These are phyloP conservation scores for Eupithecia exiguata DNA, from an alignment of 2,888 invertebrate genomes.

Conservation along the genomic window DNA sequence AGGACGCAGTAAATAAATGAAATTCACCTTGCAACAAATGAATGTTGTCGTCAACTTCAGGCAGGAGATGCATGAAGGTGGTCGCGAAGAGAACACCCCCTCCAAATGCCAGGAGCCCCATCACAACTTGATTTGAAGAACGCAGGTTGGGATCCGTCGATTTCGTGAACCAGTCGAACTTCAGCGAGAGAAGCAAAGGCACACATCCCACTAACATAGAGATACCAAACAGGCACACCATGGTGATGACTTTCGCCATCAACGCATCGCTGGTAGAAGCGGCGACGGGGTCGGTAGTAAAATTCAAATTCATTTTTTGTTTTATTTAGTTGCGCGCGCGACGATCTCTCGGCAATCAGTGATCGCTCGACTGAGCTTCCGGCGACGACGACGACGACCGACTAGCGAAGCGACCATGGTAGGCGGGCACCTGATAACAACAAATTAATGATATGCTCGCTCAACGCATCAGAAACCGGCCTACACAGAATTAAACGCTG, in stretches of 20 bases:
- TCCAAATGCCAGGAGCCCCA: slow-evolving; percentile 89
- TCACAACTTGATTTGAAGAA: slow-evolving; percentile 81
- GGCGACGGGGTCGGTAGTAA: slow-evolving; percentile 49
- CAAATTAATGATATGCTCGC: slow-evolving; percentile 66
- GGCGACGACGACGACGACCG: slow-evolving; percentile 56
- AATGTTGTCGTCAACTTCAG: slow-evolving; percentile 90
- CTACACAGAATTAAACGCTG: slow-evolving; percentile 24
- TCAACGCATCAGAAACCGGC: slow-evolving; percentile 47
- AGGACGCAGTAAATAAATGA: slow-evolving; percentile 20
- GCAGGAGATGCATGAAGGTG: slow-evolving; percentile 91
- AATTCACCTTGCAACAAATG: slow-evolving; percentile 82
- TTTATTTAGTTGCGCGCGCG: slow-evolving; percentile 50
- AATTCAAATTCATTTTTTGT: slow-evolving; percentile 52
- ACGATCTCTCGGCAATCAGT: slow-evolving; percentile 49
- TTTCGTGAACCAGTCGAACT: slow-evolving; percentile 85
- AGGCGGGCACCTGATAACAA: slow-evolving; percentile 74
- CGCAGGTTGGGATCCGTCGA: slow-evolving; percentile 71
- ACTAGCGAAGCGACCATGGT: slow-evolving; percentile 64
- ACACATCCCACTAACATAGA: slow-evolving; percentile 90
- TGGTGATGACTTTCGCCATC: slow-evolving; percentile 90
- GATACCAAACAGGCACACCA: slow-evolving; percentile 89
- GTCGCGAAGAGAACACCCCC: slow-evolving; percentile 93
- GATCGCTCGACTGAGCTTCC: slow-evolving; percentile 67
- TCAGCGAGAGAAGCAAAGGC: slow-evolving; percentile 88
- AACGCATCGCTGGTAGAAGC: slow-evolving; percentile 73